Conservation (phyloP, 2,797 vertebrate species). For the Salarias fasciatus region DNA sequence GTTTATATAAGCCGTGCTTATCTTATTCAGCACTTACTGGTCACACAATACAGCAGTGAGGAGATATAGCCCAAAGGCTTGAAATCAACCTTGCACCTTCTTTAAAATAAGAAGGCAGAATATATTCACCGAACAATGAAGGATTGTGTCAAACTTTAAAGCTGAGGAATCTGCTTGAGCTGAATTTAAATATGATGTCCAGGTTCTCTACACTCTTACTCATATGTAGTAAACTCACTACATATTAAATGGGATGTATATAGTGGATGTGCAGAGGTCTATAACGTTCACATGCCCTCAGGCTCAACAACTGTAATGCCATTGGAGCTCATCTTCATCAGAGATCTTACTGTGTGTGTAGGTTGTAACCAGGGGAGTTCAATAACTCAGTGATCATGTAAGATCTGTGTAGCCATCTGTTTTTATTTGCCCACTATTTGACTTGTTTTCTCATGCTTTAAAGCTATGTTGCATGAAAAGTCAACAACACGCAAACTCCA, state of each 20-base stretch:
- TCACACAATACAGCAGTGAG: background rate
- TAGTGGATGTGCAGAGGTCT: background rate
- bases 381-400: background rate
- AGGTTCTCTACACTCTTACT: too few relatives aligned
- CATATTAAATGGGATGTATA: slow-evolving; percentile 1
- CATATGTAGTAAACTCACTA: too few relatives aligned
- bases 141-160: slow-evolving; percentile 1
- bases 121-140: slow-evolving; percentile 4
- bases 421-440: background rate
- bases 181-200: slow-evolving; percentile 21
- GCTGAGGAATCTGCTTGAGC: slow-evolving; percentile 4
- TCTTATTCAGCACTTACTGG: slow-evolving; percentile 6
- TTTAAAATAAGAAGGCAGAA: slow-evolving; percentile 14
- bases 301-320: background rate
- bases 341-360: background rate
- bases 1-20: too few relatives aligned
- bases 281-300: slow-evolving; percentile 1
- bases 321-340: background rate
- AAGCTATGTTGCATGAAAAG: too few relatives aligned
- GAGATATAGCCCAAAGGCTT: slow-evolving; percentile 16
- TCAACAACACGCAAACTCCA: too few relatives aligned
- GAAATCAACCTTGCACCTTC: background rate
- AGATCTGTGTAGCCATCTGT: background rate
- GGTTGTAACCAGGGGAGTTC: background rate
- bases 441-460: too few relatives aligned